phyloP scores from a whole-genome alignment of 2,888 invertebrate genomes.

The Unio pictorum region DNA sequence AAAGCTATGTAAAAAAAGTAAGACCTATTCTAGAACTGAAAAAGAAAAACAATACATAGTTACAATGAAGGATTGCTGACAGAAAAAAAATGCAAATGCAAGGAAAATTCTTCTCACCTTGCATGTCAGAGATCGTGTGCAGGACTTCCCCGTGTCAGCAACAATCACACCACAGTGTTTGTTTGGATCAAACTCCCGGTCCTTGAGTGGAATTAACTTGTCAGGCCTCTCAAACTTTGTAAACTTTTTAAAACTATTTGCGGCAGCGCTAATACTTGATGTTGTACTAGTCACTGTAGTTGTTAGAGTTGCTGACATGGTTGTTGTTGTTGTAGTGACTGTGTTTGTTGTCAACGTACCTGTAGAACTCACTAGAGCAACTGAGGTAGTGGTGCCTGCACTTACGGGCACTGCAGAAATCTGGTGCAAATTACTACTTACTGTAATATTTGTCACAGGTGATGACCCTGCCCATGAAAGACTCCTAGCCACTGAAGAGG shows the following conservation, averaged over 20 bases:
- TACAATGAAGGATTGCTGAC: background rate
- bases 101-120: constrained; percentile 64
- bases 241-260: constrained; percentile 34
- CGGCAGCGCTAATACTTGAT: background rate
- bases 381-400: constrained; percentile 15
- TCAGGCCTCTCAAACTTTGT: constrained; percentile 39
- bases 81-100: background rate
- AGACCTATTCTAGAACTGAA: too few species aligned
- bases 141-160: constrained; percentile 80
- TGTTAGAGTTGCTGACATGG: constrained; percentile 38
- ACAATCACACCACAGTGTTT: constrained; percentile 86
- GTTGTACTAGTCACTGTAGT: constrained; percentile 33
- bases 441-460: constrained; percentile 30
- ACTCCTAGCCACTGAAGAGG: too few species aligned
- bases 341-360: constrained; percentile 35
- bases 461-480: constrained; percentile 4
- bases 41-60: too few species aligned
- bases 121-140: constrained; percentile 84
- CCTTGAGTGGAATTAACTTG: constrained; percentile 57
- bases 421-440: constrained; percentile 31
- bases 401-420: constrained; percentile 20
- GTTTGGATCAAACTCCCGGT: constrained; percentile 85
- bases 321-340: constrained; percentile 44
- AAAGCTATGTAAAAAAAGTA: too few species aligned
- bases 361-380: constrained; percentile 30